Conservation (phyloP, 2,797 vertebrate genomes). For the Nasua narica region DNA sequence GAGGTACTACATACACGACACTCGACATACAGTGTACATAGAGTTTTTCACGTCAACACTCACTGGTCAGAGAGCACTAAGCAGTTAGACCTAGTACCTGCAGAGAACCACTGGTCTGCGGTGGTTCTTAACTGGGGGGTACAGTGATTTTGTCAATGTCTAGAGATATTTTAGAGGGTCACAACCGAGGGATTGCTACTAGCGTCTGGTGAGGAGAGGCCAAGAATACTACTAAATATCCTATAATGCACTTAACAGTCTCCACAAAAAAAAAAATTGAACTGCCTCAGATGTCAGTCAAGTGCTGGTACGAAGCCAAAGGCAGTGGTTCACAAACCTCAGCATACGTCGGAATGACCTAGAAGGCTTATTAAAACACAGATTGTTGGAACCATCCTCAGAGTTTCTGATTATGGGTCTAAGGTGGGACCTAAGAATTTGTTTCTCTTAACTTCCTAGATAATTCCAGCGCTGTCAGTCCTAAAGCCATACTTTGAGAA, state of each 20-base stretch:
- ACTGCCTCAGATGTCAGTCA: background rate
- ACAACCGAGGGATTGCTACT: background rate
- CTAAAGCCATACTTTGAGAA: background rate
- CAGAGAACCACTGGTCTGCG: background rate
- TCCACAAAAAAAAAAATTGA: background rate
- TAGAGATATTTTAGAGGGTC: background rate
- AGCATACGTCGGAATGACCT: background rate
- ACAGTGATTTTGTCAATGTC: background rate
- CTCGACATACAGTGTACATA: background rate
- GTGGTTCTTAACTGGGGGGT: background rate
- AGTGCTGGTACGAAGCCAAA: background rate
- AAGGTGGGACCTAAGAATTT: background rate
- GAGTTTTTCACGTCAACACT: background rate
- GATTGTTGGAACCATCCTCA: background rate
- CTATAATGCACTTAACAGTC: background rate
- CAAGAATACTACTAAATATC: background rate
- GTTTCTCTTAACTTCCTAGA: background rate
- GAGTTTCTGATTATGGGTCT: background rate
- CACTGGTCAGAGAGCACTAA: background rate
- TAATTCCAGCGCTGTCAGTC: background rate
- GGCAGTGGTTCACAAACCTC: background rate
- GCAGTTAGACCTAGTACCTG: background rate
- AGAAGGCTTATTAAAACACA: background rate
- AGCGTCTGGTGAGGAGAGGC: background rate
- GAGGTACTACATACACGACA: background rate